phyloP scores from a whole-genome alignment of 2,113 vertebrate species.

The Perca flavescens region DNA sequence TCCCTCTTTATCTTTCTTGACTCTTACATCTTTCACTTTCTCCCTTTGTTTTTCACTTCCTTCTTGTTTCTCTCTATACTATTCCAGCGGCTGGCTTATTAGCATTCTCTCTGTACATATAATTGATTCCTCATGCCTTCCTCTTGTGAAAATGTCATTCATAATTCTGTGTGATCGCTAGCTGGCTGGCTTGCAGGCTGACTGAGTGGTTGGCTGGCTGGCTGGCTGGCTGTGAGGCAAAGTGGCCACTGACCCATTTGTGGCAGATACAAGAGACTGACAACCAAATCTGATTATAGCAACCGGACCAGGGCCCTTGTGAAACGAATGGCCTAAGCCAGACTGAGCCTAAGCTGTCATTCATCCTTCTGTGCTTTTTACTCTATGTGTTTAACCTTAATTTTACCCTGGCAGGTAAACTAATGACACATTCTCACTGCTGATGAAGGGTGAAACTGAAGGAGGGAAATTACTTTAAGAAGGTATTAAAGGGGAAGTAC shows the following conservation, averaged over 20 bases:
- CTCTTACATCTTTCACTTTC: slow-evolving; percentile 62
- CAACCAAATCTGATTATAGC: slow-evolving; percentile 78
- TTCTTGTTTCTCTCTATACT: slow-evolving; percentile 41
- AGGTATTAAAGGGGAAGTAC: slow-evolving; percentile 39
- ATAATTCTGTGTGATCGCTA: slow-evolving; percentile 82
- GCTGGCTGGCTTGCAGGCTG: slow-evolving; percentile 60
- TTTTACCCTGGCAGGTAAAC: slow-evolving; percentile 47
- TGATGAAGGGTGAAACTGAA: slow-evolving; percentile 46
- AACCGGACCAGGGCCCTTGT: slow-evolving; percentile 52
- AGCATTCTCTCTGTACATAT: slow-evolving; percentile 79
- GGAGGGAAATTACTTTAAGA: slow-evolving; percentile 47
- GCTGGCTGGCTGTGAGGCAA: slow-evolving; percentile 64
- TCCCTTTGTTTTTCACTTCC: slow-evolving; percentile 63
- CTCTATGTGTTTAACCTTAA: slow-evolving; percentile 47
- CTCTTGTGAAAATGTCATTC: slow-evolving; percentile 82
- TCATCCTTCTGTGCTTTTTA: slow-evolving; percentile 59
- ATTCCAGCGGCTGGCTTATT: slow-evolving; percentile 70
- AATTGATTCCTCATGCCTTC: slow-evolving; percentile 82
- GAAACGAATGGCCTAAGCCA: slow-evolving; percentile 57
- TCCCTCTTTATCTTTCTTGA: slow-evolving; percentile 21
- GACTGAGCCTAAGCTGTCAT: slow-evolving; percentile 59
- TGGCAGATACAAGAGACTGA: slow-evolving; percentile 76
- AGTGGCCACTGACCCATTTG: slow-evolving; percentile 81
- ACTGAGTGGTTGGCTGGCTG: slow-evolving; percentile 28
- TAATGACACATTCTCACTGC: slow-evolving; percentile 35